These are phyloP conservation scores for Nothobranchius kuhntae DNA, from an alignment of 2,113 vertebrate species.

Conservation along the genomic window DNA sequence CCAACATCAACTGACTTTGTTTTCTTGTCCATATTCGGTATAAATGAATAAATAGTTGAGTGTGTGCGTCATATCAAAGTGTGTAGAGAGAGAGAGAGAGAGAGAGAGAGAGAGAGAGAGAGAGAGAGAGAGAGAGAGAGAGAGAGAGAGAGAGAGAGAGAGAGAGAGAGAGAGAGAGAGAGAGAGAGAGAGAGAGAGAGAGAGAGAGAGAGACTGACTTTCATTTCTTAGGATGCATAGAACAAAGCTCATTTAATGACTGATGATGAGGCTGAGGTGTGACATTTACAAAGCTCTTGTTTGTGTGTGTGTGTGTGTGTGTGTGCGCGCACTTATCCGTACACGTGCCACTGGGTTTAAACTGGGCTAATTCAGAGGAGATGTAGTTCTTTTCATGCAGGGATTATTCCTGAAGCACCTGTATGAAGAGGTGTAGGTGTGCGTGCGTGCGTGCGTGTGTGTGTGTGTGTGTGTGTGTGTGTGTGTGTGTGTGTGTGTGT, in stretches of 20 bases:
- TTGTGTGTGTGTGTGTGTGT: conserved; percentile 12
- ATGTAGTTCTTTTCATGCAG: conserved; percentile 56
- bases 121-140: neutral
- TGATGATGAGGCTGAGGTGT: conserved; percentile 14
- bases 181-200: conserved; percentile 7
- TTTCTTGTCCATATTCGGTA: conserved; percentile 10
- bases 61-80: conserved; percentile 10
- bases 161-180: conserved; percentile 11
- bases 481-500: conserved; percentile 19
- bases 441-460: neutral
- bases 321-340: conserved; percentile 25
- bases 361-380: conserved; percentile 58
- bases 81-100: neutral
- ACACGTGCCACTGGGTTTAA: conserved; percentile 48
- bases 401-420: conserved; percentile 56
- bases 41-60: neutral
- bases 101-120: neutral
- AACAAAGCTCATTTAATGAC: conserved; percentile 24
- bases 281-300: conserved; percentile 19
- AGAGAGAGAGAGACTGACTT: conserved; percentile 1
- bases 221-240: neutral
- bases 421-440: neutral
- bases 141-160: conserved; percentile 2
- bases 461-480: conserved; percentile 21
- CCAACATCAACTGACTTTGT: neutral